A percentile compares a stretch with the other conserved stretches of the same genome.
Evolutionary conservation across 2,797 vertebrate genomes (phyloP).

Genomic region (Poecilia gillii): DNA sequence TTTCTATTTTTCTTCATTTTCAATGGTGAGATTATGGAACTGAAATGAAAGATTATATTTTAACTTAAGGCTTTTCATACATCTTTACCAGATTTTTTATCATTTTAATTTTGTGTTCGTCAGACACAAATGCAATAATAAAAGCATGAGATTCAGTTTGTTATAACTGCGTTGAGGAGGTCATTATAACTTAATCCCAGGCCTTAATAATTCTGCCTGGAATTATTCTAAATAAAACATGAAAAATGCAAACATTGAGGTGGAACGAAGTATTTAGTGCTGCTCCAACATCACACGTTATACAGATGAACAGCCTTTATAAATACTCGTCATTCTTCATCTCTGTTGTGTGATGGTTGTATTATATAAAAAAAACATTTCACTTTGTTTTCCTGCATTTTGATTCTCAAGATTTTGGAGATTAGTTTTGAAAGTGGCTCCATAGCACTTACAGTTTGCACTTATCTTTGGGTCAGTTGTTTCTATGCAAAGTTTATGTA

Average conservation of each 20-base stretch:
- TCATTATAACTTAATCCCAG: background rate
- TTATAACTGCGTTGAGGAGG: background rate
- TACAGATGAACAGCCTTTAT: background rate
- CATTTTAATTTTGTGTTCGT: background rate
- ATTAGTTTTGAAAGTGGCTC: conserved; percentile 7
- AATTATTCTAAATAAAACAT: conserved; percentile 1
- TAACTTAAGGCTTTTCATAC: background rate
- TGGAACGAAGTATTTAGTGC: conserved; percentile 17
- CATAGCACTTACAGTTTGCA: conserved; percentile 2
- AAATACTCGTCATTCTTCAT: background rate
- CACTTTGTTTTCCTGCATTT: background rate
- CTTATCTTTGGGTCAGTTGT: conserved; percentile 16
- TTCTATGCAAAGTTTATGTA: conserved; percentile 30
- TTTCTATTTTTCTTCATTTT: background rate
- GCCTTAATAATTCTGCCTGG: background rate
- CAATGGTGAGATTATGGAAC: background rate
- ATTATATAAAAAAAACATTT: background rate
- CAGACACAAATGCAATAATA: background rate
- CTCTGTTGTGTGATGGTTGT: background rate
- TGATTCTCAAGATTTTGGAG: background rate
- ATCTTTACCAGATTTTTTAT: background rate
- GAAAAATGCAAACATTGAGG: conserved; percentile 12
- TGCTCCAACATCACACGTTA: conserved; percentile 24
- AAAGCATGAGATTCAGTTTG: background rate
- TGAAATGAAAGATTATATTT: background rate